phyloP scores from a whole-genome alignment of 2,113 vertebrate species.

The Vidua macroura region DNA sequence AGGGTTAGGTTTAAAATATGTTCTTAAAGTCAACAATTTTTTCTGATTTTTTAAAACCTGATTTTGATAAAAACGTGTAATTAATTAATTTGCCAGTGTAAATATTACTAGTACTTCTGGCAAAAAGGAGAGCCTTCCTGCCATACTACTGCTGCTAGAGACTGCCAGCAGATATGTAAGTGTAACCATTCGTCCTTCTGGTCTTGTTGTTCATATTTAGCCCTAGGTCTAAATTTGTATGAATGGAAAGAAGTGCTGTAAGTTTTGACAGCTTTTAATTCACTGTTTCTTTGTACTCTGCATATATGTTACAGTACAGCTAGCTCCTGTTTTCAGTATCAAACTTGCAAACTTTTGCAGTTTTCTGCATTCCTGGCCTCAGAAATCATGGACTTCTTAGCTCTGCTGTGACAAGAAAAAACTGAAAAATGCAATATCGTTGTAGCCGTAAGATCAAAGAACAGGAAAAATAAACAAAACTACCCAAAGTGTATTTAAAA shows the following conservation, averaged over 20 bases:
- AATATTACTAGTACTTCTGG: neutral
- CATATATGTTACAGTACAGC: neutral
- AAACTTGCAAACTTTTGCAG: neutral
- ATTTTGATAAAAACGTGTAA: neutral
- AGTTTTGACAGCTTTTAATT: neutral
- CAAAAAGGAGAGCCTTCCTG: neutral
- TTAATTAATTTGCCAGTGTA: neutral
- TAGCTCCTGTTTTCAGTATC: neutral
- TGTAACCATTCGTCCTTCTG: neutral
- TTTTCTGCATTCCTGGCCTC: neutral
- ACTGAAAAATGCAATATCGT: neutral
- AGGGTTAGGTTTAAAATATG: neutral
- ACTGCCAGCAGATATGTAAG: accelerated
- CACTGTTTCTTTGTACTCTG: neutral
- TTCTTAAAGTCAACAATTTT: neutral
- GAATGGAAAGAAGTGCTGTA: neutral
- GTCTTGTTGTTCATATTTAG: neutral
- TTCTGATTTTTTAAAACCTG: neutral
- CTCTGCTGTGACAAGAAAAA: neutral
- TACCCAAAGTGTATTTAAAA: neutral
- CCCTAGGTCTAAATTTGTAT: neutral
- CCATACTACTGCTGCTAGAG: neutral
- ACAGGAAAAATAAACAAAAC: neutral
- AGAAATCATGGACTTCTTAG: neutral
- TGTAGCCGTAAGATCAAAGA: neutral